Evolutionary conservation across 1,140 invertebrate genomes (phyloP).

Genomic region (Papilio aristodemus): DNA sequence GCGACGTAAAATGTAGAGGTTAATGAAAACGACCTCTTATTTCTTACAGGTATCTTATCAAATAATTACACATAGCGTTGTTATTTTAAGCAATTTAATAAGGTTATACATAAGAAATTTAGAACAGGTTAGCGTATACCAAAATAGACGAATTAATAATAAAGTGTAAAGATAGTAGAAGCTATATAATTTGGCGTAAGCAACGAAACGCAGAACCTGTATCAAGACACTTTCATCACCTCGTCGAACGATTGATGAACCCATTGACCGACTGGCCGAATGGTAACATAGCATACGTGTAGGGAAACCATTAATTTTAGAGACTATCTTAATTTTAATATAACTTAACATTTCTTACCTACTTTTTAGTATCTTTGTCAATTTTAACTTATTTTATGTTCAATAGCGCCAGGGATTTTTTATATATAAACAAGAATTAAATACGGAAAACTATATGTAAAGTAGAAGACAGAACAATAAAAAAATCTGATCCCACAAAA

Average conservation of each 20-base stretch:
- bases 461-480: too few relatives aligned
- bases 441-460: too few relatives aligned
- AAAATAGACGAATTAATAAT: not conserved
- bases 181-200: not conserved
- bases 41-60: not conserved
- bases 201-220: conserved; percentile 24
- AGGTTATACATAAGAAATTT: too few relatives aligned
- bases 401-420: too few relatives aligned
- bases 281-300: conserved; percentile 27
- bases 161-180: not conserved
- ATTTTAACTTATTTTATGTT: too few relatives aligned
- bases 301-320: not conserved
- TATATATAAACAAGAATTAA: too few relatives aligned
- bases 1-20: not conserved
- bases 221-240: conserved; percentile 35
- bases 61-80: too few relatives aligned
- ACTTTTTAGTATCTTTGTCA: too few relatives aligned
- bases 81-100: not conserved
- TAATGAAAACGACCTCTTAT: conserved; percentile 20
- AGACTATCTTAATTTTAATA: too few relatives aligned
- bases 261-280: conserved; percentile 51
- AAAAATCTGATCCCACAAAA: not conserved
- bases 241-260: conserved; percentile 26
- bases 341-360: too few relatives aligned
- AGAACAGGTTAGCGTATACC: not conserved